phyloP scores from a whole-genome alignment of 2,113 vertebrate genomes.

The Neomonachus schauinslandi region DNA sequence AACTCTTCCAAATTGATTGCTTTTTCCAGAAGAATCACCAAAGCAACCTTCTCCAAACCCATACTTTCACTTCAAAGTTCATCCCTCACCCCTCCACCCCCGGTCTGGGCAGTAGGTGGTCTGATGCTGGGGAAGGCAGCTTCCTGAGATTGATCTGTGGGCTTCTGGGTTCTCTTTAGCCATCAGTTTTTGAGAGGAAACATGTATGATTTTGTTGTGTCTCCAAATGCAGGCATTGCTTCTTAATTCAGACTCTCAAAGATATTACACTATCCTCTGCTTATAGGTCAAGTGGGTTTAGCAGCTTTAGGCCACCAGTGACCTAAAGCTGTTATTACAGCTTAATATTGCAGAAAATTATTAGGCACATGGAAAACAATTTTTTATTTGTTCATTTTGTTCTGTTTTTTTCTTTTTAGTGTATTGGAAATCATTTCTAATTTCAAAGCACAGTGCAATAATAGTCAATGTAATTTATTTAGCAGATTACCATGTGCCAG shows the following conservation, averaged over 20 bases:
- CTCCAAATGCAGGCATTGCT: background rate
- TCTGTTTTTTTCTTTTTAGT: background rate
- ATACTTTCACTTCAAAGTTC: background rate
- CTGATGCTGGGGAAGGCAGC: too few relatives aligned
- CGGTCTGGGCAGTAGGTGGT: fast-evolving
- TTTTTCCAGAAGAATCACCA: background rate
- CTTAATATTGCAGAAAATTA: background rate
- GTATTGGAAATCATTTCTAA: slow-evolving; percentile 4
- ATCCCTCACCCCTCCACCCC: background rate
- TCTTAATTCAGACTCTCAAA: background rate
- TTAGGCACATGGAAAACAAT: background rate
- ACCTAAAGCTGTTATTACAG: background rate
- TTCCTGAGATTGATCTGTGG: background rate
- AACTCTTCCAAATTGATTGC: background rate
- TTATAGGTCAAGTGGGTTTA: background rate
- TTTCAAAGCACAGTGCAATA: slow-evolving; percentile 48
- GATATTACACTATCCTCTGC: background rate
- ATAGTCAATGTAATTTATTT: slow-evolving; percentile 35
- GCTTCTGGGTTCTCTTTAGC: background rate
- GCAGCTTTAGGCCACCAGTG: background rate
- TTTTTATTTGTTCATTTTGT: slow-evolving; percentile 5
- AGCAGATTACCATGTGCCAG: background rate
- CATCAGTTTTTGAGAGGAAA: background rate
- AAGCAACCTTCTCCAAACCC: background rate
- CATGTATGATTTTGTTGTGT: background rate